phyloP scores from a whole-genome alignment of 2,113 vertebrate genomes.

The Zootoca vivipara region DNA sequence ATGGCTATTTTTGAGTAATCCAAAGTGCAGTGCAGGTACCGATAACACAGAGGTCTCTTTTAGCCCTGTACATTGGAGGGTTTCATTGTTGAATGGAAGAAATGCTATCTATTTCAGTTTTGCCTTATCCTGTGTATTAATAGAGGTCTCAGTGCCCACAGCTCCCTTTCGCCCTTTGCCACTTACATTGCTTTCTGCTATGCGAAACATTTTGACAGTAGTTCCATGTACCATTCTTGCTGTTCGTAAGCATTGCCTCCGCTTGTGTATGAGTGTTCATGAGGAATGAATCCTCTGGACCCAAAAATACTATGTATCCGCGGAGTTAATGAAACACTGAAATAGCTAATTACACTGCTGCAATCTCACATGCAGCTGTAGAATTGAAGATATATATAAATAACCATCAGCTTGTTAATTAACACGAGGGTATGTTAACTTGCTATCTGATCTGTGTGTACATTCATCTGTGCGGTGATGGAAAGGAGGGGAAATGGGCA shows the following conservation, averaged over 20 bases:
- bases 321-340: constrained; percentile 8
- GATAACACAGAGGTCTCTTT: not conserved
- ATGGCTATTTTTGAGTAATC: not conserved
- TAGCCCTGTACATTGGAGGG: not conserved
- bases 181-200: not conserved
- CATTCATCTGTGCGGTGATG: not conserved
- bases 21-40: not conserved
- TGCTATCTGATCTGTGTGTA: not conserved
- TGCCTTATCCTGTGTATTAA: not conserved
- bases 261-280: not conserved
- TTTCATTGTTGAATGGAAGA: not conserved
- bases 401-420: constrained; percentile 24
- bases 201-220: not conserved
- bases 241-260: not conserved
- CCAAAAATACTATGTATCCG: not conserved
- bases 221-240: not conserved
- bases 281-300: not conserved
- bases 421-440: constrained; percentile 8
- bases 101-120: not conserved
- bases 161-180: not conserved
- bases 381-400: constrained; percentile 22
- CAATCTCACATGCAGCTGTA: constrained; percentile 1
- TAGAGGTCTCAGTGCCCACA: not conserved
- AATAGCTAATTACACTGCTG: constrained; percentile 19
- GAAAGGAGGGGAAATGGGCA: not conserved